A percentile compares a stretch with the other conserved stretches of the same genome.
Conservation (phyloP, 35 echinoderm and acorn worm genomes). For the Chiridota heheva region DNA sequence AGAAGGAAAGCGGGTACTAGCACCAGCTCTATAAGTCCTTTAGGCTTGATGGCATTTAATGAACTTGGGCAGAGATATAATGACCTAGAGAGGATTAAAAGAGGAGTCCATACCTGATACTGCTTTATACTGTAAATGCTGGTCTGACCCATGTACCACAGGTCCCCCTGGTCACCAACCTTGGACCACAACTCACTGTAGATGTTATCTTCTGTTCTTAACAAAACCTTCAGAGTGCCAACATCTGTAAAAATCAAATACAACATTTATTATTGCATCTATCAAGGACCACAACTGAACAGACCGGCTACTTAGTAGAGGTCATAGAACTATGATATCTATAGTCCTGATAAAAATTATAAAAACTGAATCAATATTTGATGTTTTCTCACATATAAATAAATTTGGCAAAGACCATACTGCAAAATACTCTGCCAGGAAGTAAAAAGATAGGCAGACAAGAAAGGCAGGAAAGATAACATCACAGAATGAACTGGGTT, state of each 20-base stretch:
- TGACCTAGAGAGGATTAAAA: neutral
- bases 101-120: conserved; percentile 49
- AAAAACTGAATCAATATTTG: no score
- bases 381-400: no score
- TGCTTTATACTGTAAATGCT: conserved; percentile 44
- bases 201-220: conserved; percentile 30
- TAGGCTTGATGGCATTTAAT: neutral
- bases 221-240: conserved; percentile 10
- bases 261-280: no score
- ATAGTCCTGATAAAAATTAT: neutral
- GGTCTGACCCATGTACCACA: conserved; percentile 60
- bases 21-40: no score
- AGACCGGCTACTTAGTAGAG: neutral
- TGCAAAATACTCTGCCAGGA: no score
- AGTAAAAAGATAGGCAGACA: no score
- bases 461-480: no score
- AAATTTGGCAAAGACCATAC: no score
- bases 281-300: neutral
- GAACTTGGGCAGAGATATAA: neutral
- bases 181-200: conserved; percentile 23
- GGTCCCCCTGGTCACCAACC: conserved; percentile 68
- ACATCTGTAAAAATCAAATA: neutral
- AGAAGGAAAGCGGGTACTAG: no score
- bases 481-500: no score
- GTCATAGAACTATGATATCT: neutral